Conservation (phyloP, 2,888 invertebrate genomes). For the Apantesis nais region DNA sequence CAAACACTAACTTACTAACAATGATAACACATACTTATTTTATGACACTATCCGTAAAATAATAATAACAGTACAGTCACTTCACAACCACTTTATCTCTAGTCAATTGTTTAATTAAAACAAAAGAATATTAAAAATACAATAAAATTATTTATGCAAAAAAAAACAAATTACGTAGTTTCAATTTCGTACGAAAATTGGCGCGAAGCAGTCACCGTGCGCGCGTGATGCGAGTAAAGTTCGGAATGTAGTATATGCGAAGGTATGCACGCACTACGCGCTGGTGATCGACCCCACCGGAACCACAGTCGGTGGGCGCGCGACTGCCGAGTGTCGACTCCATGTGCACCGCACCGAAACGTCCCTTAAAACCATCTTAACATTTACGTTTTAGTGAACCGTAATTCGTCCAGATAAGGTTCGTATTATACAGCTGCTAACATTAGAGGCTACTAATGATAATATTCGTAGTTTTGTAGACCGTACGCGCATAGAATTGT, state of each 20-base stretch:
- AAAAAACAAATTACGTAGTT: slow-evolving; percentile 46
- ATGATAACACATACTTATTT: slow-evolving; percentile 39
- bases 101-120: slow-evolving; percentile 13
- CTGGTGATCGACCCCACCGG: slow-evolving; percentile 85
- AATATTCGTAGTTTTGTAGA: slow-evolving; percentile 77
- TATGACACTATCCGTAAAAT: slow-evolving; percentile 15
- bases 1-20: slow-evolving; percentile 44
- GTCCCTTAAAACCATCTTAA: slow-evolving; percentile 61
- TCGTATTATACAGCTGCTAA: slow-evolving; percentile 38
- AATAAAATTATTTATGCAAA: slow-evolving; percentile 28
- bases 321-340: slow-evolving; percentile 81
- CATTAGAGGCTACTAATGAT: slow-evolving; percentile 57
- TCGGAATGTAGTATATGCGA: slow-evolving; percentile 65
- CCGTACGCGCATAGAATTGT: slow-evolving; percentile 78
- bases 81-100: slow-evolving; percentile 28
- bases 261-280: slow-evolving; percentile 68
- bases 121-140: slow-evolving; percentile 8
- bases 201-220: slow-evolving; percentile 66
- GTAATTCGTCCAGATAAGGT: slow-evolving; percentile 33
- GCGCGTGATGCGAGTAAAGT: slow-evolving; percentile 59
- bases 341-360: slow-evolving; percentile 83
- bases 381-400: slow-evolving; percentile 35
- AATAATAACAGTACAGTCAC: slow-evolving; percentile 33
- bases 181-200: slow-evolving; percentile 51
- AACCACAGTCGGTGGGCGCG: slow-evolving; percentile 83